Percentiles rank a stretch among this genome's conserved stretches.
phyloP scores from a whole-genome alignment of 1,140 invertebrate species.

The Plectus sambesii region DNA sequence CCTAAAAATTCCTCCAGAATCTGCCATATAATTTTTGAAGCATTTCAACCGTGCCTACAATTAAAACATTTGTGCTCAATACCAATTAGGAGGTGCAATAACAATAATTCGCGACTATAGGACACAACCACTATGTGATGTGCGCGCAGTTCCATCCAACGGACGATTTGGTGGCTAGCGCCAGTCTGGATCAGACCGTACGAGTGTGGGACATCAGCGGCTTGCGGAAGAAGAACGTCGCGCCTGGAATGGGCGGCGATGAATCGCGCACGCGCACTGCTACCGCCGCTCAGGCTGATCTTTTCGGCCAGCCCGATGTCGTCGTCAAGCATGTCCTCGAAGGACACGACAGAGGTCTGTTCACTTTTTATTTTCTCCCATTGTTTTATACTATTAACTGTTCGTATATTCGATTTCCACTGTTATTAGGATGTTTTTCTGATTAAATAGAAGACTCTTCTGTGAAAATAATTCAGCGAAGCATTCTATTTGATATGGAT shows the following conservation, averaged over 20 bases:
- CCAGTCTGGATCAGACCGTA: conserved; percentile 93
- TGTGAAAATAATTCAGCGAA: too few species aligned
- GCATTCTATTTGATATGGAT: too few species aligned
- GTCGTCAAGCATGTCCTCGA: conserved; percentile 95
- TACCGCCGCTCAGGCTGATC: conserved; percentile 75
- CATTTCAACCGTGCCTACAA: too few species aligned
- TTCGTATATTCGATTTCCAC: too few species aligned
- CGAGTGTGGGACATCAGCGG: conserved; percentile 96
- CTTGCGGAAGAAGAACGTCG: conserved; percentile 89
- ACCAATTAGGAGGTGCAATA: conserved; percentile 94
- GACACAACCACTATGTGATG: conserved; percentile 99
- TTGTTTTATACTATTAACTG: too few species aligned
- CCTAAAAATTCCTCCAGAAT: too few species aligned
- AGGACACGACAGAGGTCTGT: conserved; percentile 67
- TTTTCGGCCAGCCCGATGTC: conserved; percentile 83
- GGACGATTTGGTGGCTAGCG: conserved; percentile 92
- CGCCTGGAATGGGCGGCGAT: conserved; percentile 75
- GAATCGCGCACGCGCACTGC: conserved; percentile 67
- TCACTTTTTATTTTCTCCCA: conserved; percentile 11
- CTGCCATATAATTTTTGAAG: too few species aligned
- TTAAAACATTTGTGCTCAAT: conserved; percentile 85
- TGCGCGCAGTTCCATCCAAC: conserved; percentile 93
- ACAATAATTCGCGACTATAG: conserved; percentile 58
- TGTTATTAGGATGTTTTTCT: too few species aligned
- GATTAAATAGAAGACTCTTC: too few species aligned